Conservation (phyloP, 2,797 vertebrate genomes). For the Xenentodon cancila region DNA sequence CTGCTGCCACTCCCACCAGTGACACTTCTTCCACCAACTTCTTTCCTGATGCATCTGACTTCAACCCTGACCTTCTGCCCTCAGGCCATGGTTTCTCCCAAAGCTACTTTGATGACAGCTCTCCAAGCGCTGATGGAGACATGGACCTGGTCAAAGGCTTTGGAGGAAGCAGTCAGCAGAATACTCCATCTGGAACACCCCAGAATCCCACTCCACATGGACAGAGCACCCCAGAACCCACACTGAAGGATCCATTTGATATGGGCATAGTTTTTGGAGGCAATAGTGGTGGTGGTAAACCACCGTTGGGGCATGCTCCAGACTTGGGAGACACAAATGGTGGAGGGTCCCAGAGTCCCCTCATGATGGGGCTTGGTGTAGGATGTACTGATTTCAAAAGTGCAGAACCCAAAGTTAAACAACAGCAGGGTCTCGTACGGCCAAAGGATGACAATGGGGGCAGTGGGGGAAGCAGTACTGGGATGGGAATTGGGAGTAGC, state of each 20-base stretch:
- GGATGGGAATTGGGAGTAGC: constrained; percentile 77
- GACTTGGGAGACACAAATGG: constrained; percentile 89
- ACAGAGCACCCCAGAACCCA: constrained; percentile 82
- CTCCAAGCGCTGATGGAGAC: constrained; percentile 94
- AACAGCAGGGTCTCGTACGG: constrained; percentile 72
- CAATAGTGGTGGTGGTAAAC: constrained; percentile 84
- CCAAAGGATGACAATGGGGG: constrained; percentile 81
- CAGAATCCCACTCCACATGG: constrained; percentile 83
- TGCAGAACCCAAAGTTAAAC: constrained; percentile 87
- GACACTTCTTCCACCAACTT: constrained; percentile 96
- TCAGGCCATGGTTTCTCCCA: constrained; percentile 89
- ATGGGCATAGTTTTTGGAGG: constrained; percentile 92
- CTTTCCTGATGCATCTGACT: constrained; percentile 93
- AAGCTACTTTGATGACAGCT: constrained; percentile 95
- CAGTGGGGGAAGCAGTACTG: constrained; percentile 81
- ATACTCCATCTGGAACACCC: constrained; percentile 85
- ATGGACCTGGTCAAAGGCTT: constrained; percentile 94
- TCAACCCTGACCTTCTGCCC: constrained; percentile 92
- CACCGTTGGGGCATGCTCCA: constrained; percentile 79
- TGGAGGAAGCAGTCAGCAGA: constrained; percentile 87
- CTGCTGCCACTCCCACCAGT: constrained; percentile 92
- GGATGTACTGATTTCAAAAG: constrained; percentile 84
- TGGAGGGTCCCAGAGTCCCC: constrained; percentile 92
- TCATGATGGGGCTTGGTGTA: constrained; percentile 78
- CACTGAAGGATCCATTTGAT: constrained; percentile 91